Base-by-base conservation (phyloP, 2,888 invertebrate species). In the Sialis lutaria region DNA sequence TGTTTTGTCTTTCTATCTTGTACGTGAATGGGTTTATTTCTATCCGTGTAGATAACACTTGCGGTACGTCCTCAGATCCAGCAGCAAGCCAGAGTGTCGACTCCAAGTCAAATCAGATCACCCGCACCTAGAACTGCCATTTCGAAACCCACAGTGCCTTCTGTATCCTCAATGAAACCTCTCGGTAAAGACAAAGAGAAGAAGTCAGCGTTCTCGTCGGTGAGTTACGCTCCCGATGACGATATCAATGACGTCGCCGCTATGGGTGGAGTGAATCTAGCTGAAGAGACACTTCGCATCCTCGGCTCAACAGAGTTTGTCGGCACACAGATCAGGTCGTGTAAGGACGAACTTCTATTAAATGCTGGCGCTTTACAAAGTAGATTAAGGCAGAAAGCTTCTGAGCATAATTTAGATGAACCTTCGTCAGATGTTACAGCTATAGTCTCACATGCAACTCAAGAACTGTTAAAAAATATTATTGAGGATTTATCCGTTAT, bases 161-260 rank as follows among this genome's bases (percentile, higher is more conserved):
- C 70, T 57, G 60, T 63, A 52, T 58, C 63, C 56, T 63, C 67
- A 42, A 73, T 69, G 53, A 74, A 78, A 63, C 75, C 82, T 7
- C 65, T 79, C 33, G 68, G 77, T 53, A 83, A 81, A 67, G 86
- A 86, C 55, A 85, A 83, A 60, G 83, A 85, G 57, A 86, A 83
- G 64, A 81, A 79, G 58, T 66, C 61, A 32, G 65, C 61, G 33
- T 72, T 73, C 60, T 72, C 77, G 46, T 71, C 74, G 34, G 67
- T 69, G 42, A 39, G 41, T 30, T 49, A 52, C 44, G 50, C 52
- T 51, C 90, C 88, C 40, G 92, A 93, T 59, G 95, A 95, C 62
- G 95, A 97, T 64, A 93, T 96, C 58, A 97, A 96, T 61, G 96
- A 97, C 69, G 96, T 97, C 9, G 95, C 96, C 33, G 93, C 96